phyloP scores from a whole-genome alignment of 2,797 vertebrate species.

The Pteropus rufus region DNA sequence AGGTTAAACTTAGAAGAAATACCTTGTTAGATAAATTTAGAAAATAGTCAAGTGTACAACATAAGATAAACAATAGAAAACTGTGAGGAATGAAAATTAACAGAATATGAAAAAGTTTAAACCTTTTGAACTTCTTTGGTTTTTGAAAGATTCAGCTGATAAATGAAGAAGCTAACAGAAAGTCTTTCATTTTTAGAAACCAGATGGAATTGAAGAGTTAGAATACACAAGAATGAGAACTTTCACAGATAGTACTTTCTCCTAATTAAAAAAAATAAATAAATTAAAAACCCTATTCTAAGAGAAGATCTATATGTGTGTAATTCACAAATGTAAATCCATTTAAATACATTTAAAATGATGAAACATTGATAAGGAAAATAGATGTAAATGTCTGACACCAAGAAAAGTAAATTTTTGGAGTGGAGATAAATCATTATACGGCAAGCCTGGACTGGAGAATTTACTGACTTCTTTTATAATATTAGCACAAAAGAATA shows the following conservation, averaged over 20 bases:
- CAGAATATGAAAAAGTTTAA: background rate
- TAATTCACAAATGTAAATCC: background rate
- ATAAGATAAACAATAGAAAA: background rate
- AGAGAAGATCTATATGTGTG: background rate
- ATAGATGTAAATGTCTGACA: constrained; percentile 7
- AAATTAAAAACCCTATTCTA: background rate
- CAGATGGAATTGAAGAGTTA: background rate
- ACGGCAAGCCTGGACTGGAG: constrained; percentile 26
- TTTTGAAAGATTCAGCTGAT: background rate
- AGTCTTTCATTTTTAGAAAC: background rate
- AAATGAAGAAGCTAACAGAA: background rate
- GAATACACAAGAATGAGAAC: background rate
- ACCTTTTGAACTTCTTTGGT: background rate
- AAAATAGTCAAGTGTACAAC: background rate
- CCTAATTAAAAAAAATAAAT: background rate
- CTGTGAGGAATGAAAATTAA: background rate
- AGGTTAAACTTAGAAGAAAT: background rate
- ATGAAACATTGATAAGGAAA: constrained; percentile 2
- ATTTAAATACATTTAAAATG: background rate
- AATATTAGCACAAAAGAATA: constrained; percentile 59
- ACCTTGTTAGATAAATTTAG: constrained; percentile 10
- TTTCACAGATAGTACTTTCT: background rate
- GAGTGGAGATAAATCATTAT: constrained; percentile 50
- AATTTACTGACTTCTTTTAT: constrained; percentile 59
- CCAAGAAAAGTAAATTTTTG: constrained; percentile 53